Evolutionary conservation across 2,888 invertebrate species (phyloP).

Genomic region (Argyresthia albistria): DNA sequence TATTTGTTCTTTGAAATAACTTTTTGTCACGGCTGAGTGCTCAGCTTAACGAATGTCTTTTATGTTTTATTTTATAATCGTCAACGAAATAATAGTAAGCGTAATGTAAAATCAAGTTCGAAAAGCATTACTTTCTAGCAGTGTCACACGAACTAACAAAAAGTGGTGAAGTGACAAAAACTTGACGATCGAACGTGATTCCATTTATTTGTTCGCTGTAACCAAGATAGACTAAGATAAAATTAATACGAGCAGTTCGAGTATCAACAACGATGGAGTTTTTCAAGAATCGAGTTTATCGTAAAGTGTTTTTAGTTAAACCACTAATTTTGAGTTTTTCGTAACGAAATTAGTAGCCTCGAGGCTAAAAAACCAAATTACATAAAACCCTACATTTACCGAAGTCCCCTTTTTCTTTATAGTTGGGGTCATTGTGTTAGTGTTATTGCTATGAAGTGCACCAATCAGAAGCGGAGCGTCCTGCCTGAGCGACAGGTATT

Average conservation of each 20-base stretch:
- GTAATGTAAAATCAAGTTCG: background rate
- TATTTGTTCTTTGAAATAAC: constrained; percentile 71
- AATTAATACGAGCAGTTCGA: no score
- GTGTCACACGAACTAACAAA: background rate
- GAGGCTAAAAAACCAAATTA: no score
- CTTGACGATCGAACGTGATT: constrained; percentile 24
- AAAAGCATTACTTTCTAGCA: background rate
- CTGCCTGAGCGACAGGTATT: background rate
- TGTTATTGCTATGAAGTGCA: background rate
- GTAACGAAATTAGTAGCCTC: no score
- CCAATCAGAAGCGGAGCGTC: background rate
- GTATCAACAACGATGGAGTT: no score
- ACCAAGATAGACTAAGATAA: no score
- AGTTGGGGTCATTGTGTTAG: background rate
- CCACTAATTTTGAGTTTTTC: no score
- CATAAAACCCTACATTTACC: no score
- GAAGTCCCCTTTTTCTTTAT: no score
- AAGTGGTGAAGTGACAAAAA: constrained; percentile 37
- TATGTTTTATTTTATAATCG: constrained; percentile 28
- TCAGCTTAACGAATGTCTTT: constrained; percentile 52
- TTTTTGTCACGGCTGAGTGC: constrained; percentile 57
- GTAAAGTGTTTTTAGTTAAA: no score
- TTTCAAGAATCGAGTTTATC: no score
- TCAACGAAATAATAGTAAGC: background rate
- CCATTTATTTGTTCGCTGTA: constrained; percentile 29